Conservation (phyloP, 2,797 vertebrate species). For the Champsocephalus gunnari region DNA sequence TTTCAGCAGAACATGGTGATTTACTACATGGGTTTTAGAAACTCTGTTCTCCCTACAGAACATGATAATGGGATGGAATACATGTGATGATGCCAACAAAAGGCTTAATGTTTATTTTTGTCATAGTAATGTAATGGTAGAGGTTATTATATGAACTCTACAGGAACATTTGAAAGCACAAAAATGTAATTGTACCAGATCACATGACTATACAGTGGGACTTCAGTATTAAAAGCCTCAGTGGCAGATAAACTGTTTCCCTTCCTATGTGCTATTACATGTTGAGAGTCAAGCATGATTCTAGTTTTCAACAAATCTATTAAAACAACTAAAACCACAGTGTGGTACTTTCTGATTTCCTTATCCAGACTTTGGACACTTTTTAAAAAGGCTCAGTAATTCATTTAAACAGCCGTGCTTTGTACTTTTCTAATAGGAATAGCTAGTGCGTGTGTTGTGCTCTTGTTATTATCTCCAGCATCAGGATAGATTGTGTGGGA, state of each 20-base stretch:
- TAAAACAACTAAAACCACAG: slow-evolving; percentile 1
- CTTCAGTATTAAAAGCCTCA: neutral
- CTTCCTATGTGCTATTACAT: neutral
- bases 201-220: neutral
- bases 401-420: neutral
- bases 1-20: slow-evolving; percentile 31
- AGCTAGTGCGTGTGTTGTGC: neutral
- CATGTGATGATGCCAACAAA: neutral
- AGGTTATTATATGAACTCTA: neutral
- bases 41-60: neutral
- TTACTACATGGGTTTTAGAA: slow-evolving; percentile 34
- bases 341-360: no score
- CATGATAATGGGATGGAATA: neutral
- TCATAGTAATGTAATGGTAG: neutral
- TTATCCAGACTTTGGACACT: no score
- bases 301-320: neutral
- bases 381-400: no score
- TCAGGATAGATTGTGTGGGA: neutral
- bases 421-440: neutral
- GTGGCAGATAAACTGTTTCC: neutral
- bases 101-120: neutral
- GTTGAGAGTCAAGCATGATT: no score
- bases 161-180: neutral
- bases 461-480: neutral
- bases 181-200: neutral